Base-by-base conservation (phyloP, 2,113 vertebrate genomes). In the Ardeotis arabs region DNA sequence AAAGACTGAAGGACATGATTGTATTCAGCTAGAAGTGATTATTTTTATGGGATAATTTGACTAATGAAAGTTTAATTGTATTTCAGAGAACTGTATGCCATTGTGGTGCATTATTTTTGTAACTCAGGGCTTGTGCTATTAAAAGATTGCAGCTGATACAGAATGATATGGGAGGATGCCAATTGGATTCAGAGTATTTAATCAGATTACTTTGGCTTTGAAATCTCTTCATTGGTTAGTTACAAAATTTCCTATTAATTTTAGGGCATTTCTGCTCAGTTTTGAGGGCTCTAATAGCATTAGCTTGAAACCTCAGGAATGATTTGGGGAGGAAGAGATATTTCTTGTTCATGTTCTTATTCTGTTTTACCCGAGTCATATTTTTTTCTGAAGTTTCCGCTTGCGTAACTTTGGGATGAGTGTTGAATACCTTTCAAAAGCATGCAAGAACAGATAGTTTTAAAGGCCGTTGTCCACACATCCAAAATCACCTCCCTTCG, bases 221-320 rank as follows among this genome's bases (percentile, higher is more conserved):
- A 93, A 95, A 95, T 84, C 20, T 78, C 50, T 62, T 89, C 80
- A 69, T 64, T 89, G 86, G 80, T 60, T 87, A 58, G 60, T 68
- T 84, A 89, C 73, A 92, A 89, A 79, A 66, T 37, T 87, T 79
- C 73, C 86, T 93, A 95, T 92, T 96, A 68, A 95, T 93, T 95
- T 81, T 64, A 76, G n/a, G 29, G 18, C 41, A 79, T 72, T 90
- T 52, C 29, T 84, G 12, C 49, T 90, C 66, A 20, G 25, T 91
- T 90, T 64, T 84, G n/a, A 91, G 73, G 41, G 8, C 52, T 88
- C 39, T 89, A 84, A 87, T 44, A 92, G 9, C 44, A 67, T 92
- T 81, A 78, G 20, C 66, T 84, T 81, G 77, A 95, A 92, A 63
- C 14, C 25, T 81, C 64, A 75, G 69, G 35, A 90, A 87, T 72